These are phyloP conservation scores for Archips xylosteana DNA, from an alignment of 2,888 invertebrate genomes.

Conservation along the genomic window DNA sequence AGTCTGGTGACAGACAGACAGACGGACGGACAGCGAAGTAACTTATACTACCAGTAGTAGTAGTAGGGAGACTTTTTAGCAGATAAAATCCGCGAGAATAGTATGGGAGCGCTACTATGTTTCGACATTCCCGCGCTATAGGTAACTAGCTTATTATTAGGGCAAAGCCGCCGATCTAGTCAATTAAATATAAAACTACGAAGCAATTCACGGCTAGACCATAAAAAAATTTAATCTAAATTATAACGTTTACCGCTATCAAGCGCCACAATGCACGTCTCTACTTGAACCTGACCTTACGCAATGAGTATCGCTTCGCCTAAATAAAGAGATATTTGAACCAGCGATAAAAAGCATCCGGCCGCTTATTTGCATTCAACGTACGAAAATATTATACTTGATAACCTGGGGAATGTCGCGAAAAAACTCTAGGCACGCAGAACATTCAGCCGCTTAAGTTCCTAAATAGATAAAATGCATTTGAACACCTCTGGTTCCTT, in stretches of 20 bases:
- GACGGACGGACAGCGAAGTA: no score
- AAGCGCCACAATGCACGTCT: background rate
- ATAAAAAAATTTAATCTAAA: background rate
- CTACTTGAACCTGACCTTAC: conserved; percentile 35
- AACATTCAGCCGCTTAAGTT: conserved; percentile 9
- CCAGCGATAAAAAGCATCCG: conserved; percentile 39
- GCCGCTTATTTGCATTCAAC: conserved; percentile 38
- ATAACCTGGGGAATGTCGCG: conserved; percentile 34
- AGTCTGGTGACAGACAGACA: no score
- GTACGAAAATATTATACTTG: conserved; percentile 25
- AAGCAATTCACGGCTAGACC: no score
- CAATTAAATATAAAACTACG: no score
- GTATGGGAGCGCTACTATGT: no score
- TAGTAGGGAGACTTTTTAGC: no score
- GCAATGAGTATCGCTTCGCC: conserved; percentile 25
- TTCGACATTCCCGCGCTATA: no score
- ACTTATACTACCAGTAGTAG: no score
- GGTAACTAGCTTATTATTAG: no score
- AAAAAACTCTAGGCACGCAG: conserved; percentile 29
- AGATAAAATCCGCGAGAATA: no score
- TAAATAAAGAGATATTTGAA: conserved; percentile 34
- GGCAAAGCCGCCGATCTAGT: no score
- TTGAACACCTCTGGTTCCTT: background rate
- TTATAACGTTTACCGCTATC: background rate
- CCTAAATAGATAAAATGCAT: conserved; percentile 13